These are phyloP conservation scores for Sclerurus mexicanus DNA, from an alignment of 2,113 vertebrate species.

Conservation along the genomic window DNA sequence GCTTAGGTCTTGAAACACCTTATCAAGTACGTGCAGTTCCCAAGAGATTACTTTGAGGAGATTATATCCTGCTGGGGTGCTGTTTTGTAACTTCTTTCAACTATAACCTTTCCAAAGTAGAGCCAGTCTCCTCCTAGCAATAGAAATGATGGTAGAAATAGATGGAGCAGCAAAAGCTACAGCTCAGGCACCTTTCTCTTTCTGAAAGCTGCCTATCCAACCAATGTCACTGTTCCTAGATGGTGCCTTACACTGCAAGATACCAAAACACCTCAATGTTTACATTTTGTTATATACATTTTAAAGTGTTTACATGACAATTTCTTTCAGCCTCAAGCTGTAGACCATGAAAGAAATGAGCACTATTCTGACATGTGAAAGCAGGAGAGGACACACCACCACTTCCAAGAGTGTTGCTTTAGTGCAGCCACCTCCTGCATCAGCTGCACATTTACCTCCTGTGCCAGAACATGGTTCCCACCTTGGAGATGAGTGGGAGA, in stretches of 20 bases:
- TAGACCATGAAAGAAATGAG: not conserved
- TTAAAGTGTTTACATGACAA: not conserved
- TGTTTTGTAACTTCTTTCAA: not conserved
- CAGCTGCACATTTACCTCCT: not conserved
- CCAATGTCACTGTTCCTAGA: not conserved
- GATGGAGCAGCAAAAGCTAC: not conserved
- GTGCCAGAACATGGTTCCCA: rapidly evolving
- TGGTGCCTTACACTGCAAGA: not conserved
- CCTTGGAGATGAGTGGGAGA: not conserved
- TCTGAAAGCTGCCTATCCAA: not conserved
- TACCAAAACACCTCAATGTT: not conserved
- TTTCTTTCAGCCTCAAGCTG: not conserved
- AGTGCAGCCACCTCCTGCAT: not conserved
- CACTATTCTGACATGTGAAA: not conserved
- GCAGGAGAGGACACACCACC: not conserved
- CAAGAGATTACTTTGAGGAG: not conserved
- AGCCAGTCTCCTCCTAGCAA: not conserved
- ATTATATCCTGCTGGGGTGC: not conserved
- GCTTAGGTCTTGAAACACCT: not conserved
- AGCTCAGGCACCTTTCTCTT: not conserved
- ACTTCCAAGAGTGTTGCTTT: not conserved
- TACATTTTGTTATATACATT: not conserved
- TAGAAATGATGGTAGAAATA: not conserved
- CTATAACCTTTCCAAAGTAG: not conserved
- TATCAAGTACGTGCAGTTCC: not conserved